These are phyloP conservation scores for Chaenocephalus aceratus DNA, from an alignment of 2,113 vertebrate genomes.

Conservation along the genomic window DNA sequence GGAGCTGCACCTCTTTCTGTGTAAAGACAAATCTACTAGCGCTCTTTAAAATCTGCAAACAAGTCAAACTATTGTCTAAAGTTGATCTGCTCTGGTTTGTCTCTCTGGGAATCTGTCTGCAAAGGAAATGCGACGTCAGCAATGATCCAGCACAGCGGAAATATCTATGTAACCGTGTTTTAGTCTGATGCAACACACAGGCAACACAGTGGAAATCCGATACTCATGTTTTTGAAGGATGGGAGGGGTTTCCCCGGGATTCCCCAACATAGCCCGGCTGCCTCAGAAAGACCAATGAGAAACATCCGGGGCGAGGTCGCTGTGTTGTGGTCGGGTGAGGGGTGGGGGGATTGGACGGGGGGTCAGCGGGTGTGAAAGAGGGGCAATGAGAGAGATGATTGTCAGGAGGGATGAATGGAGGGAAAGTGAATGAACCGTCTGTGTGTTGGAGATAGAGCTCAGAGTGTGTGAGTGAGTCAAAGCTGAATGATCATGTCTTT, in stretches of 20 bases:
- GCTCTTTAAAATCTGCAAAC: conserved; percentile 21
- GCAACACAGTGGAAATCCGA: conserved; percentile 81
- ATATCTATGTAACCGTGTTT: conserved; percentile 79
- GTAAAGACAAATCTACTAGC: conserved; percentile 25
- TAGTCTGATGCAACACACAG: conserved; percentile 83
- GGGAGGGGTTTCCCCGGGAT: conserved; percentile 70
- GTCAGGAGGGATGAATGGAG: conserved; percentile 55
- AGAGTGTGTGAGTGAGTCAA: conserved; percentile 16
- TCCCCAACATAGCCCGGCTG: conserved; percentile 48
- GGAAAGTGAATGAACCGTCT: conserved; percentile 49
- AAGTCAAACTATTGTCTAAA: conserved; percentile 36
- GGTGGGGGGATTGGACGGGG: not conserved
- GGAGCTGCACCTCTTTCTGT: conserved; percentile 43
- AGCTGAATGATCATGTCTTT: conserved; percentile 39
- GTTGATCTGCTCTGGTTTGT: conserved; percentile 30
- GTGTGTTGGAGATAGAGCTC: conserved; percentile 43
- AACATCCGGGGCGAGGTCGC: conserved; percentile 45
- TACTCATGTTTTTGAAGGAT: conserved; percentile 70
- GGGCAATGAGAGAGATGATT: conserved; percentile 60
- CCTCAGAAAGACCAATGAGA: conserved; percentile 61
- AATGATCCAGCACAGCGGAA: conserved; percentile 66
- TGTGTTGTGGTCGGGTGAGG: conserved; percentile 40
- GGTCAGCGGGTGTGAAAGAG: conserved; percentile 42
- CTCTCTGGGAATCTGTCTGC: conserved; percentile 39
- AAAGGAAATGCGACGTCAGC: conserved; percentile 45